Evolutionary conservation across 2,797 vertebrate genomes (phyloP), one percentile per base, ranked within the genome.

Genomic region (Hafferia zeledoni): DNA sequence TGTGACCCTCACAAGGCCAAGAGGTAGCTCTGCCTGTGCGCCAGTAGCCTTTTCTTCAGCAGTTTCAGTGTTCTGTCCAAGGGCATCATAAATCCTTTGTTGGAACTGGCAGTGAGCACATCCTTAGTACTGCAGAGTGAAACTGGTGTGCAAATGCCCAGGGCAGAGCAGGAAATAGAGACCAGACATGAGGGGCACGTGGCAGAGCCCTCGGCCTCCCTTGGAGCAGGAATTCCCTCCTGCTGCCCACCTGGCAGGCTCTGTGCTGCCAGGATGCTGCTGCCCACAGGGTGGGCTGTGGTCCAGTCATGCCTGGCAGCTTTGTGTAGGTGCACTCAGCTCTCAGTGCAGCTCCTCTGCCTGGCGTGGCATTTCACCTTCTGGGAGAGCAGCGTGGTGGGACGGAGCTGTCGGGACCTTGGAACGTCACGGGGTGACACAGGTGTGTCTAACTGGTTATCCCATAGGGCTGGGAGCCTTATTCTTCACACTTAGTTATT

Each of bases 321-420:
- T 95, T 74, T 61, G 84, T 91, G 91, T 89, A 76, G 94, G 82
- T 89, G 89, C 78, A 17, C 60, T 85, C 7, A 6, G 61, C 41
- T 55, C 64, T 90, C 50, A 35, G 37, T 68, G 89, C 49, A 79
- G 79, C 82, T 94, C 79, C 89, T 89, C 50, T 80, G 83, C 83
- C 87, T 92, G 75, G 84, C 23, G 1, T 89, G 92, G 71, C 92
- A 81, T 94, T 94, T 93, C 88, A 91, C 94, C 92, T 95, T 87
- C 87, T 89, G 80, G 65, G 78, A 19, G 71, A 69, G 41, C 39
- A 28, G 23, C 3, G 1, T 67, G 89, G 87, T 90, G 93, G 87
- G 94, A 74, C 87, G 94, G 27, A 60, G 56, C 93, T 92, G 84
- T 72, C 89, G 83, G 81, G 89, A 94, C 95, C 27, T 24, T 80